Conservation (phyloP, 1,140 invertebrate genomes). For the Phthorimaea operculella region DNA sequence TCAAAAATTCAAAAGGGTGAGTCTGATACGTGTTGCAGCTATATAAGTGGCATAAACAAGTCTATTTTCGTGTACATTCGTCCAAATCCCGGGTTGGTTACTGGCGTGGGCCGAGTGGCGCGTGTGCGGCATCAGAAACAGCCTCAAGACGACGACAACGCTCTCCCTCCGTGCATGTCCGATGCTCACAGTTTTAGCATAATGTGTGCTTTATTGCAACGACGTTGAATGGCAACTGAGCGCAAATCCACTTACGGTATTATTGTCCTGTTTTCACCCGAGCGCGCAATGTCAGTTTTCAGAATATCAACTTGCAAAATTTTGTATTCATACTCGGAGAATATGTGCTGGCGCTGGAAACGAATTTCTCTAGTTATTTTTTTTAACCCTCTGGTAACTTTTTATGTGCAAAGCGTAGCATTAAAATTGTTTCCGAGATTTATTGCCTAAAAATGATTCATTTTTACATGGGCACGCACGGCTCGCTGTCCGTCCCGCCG, state of each 20-base stretch:
- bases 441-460: too few relatives aligned
- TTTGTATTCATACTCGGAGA: too few relatives aligned
- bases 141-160: not conserved
- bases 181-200: conserved; percentile 35
- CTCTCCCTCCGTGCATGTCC: conserved; percentile 25
- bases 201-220: conserved; percentile 47
- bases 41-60: conserved; percentile 6
- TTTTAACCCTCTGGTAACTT: too few relatives aligned
- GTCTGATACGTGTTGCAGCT: not conserved
- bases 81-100: conserved; percentile 40
- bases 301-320: too few relatives aligned
- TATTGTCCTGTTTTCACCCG: not conserved
- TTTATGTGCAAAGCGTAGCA: too few relatives aligned
- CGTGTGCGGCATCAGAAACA: conserved; percentile 28
- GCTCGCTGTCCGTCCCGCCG: too few relatives aligned
- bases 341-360: too few relatives aligned
- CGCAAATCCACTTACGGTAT: conserved; percentile 26
- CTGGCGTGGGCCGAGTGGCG: conserved; percentile 28
- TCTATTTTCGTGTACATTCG: conserved; percentile 33
- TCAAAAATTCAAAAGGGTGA: conserved; percentile 2
- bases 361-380: too few relatives aligned
- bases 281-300: too few relatives aligned
- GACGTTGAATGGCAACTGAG: conserved; percentile 50
- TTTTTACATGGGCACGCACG: too few relatives aligned
- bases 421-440: too few relatives aligned